phyloP scores from a whole-genome alignment of 64 coral and sea anemone species.

The Dendrophyllia cribrosa region DNA sequence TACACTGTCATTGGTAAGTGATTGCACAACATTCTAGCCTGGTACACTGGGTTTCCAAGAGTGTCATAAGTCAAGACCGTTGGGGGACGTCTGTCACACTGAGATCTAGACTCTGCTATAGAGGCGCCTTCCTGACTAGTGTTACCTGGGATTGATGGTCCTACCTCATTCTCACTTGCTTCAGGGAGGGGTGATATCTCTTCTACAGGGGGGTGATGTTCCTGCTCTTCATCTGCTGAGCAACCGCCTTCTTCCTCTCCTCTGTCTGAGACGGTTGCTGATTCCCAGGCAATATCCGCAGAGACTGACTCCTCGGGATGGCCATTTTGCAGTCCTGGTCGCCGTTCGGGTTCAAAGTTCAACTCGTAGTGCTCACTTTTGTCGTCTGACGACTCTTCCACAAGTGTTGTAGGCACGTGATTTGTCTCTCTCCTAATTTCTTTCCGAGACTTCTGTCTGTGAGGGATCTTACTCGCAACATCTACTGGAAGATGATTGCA shows the following conservation, averaged over 20 bases:
- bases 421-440: neutral
- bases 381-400: neutral
- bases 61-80: constrained; percentile 25
- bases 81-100: neutral
- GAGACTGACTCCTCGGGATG: too few species aligned
- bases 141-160: neutral
- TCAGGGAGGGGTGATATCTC: too few species aligned
- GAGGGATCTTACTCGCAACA: neutral
- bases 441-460: neutral
- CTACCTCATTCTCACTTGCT: neutral
- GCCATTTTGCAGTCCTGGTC: too few species aligned
- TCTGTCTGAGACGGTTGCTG: too few species aligned
- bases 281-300: too few species aligned
- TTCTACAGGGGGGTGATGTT: too few species aligned
- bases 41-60: constrained; percentile 29
- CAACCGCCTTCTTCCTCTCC: too few species aligned
- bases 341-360: too few species aligned
- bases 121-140: neutral
- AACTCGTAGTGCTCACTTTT: too few species aligned
- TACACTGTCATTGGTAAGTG: neutral
- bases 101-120: neutral
- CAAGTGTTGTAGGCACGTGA: neutral
- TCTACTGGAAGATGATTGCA: constrained; percentile 24
- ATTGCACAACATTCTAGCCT: neutral
- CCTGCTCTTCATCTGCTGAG: too few species aligned